Conservation (phyloP, 1,140 invertebrate species). For the Ceratina calcarata region DNA sequence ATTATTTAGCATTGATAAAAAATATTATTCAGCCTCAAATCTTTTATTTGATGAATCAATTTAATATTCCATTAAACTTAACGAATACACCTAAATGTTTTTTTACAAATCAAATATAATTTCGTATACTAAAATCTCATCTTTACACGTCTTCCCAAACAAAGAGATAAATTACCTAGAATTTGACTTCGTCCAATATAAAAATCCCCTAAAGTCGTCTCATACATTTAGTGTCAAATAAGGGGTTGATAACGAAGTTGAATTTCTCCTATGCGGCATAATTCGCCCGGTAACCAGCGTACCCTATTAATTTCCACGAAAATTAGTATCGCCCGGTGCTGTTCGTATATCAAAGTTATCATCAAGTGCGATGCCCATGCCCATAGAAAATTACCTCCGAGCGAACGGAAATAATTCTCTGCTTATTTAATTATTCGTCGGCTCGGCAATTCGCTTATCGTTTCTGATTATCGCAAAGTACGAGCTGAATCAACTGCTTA, state of each 20-base stretch:
- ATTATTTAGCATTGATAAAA: too few relatives aligned
- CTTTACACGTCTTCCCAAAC: too few relatives aligned
- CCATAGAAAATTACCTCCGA: neutral
- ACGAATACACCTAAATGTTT: too few relatives aligned
- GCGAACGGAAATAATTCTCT: neutral
- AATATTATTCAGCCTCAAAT: too few relatives aligned
- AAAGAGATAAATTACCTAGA: too few relatives aligned
- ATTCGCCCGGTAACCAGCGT: neutral
- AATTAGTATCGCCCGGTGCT: neutral
- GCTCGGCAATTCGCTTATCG: neutral
- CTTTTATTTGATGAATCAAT: too few relatives aligned
- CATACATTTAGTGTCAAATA: too few relatives aligned
- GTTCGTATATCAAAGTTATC: constrained; percentile 25
- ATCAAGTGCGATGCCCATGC: neutral
- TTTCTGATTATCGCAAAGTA: neutral
- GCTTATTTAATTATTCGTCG: neutral
- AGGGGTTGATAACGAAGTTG: neutral
- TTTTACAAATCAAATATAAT: too few relatives aligned
- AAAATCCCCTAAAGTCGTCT: neutral
- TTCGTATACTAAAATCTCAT: too few relatives aligned
- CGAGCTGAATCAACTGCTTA: too few relatives aligned
- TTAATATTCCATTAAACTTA: too few relatives aligned
- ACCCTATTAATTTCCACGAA: neutral
- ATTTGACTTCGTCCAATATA: too few relatives aligned
- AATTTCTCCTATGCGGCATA: neutral